These are phyloP conservation scores for Puntigrus tetrazona DNA, from an alignment of 2,113 vertebrate species.

Conservation along the genomic window DNA sequence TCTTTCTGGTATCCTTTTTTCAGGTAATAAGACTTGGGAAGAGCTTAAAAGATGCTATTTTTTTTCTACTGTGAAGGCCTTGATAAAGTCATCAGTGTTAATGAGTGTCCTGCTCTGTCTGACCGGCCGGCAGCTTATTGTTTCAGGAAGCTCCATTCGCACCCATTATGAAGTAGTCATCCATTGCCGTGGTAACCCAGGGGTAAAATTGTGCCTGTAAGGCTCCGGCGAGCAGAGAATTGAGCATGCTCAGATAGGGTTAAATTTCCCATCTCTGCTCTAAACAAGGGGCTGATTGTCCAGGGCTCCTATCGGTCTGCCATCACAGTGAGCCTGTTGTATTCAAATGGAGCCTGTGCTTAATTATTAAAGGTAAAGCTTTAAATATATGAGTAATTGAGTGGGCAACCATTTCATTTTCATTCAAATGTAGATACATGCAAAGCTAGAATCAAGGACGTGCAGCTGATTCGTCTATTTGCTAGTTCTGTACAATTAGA, in stretches of 20 bases:
- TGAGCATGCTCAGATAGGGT: conserved; percentile 56
- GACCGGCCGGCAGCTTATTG: conserved; percentile 61
- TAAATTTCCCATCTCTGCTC: conserved; percentile 49
- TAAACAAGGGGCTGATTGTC: conserved; percentile 48
- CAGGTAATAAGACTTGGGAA: not conserved
- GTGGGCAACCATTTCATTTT: not conserved
- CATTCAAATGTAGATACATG: not conserved
- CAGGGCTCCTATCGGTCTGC: not conserved
- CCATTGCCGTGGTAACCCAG: conserved; percentile 63
- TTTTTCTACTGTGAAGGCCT: conserved; percentile 55
- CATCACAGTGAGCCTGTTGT: conserved; percentile 27
- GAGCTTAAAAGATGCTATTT: not conserved
- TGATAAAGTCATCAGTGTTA: conserved; percentile 67
- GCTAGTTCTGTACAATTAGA: not conserved
- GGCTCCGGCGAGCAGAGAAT: conserved; percentile 59
- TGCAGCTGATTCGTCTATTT: not conserved
- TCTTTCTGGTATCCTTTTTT: not conserved
- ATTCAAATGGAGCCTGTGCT: not conserved
- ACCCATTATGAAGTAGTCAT: conserved; percentile 73
- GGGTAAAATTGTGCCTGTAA: conserved; percentile 66
- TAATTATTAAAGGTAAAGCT: not conserved
- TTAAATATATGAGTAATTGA: not conserved
- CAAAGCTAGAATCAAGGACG: not conserved
- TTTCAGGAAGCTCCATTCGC: conserved; percentile 66
- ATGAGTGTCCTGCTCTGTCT: conserved; percentile 65